phyloP scores from a whole-genome alignment of 2,113 vertebrate species.

The Herpetotheres cachinnans region DNA sequence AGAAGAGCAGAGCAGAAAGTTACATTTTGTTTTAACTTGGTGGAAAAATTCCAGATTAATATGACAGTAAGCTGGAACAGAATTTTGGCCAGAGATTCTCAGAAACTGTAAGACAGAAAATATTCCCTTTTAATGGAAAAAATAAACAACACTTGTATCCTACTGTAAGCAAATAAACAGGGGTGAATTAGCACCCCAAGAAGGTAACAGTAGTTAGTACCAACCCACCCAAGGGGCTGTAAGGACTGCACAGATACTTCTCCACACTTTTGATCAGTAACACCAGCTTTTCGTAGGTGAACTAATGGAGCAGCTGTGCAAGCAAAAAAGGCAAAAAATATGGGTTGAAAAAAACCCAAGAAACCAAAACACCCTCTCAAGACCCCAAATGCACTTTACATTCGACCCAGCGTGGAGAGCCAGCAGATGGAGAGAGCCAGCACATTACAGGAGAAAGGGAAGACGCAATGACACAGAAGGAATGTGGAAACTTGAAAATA shows the following conservation, averaged over 20 bases:
- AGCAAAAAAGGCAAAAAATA: not conserved
- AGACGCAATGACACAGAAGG: conserved; percentile 10
- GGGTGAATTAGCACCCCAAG: not conserved
- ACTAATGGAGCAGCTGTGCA: not conserved
- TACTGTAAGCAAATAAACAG: not conserved
- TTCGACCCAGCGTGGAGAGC: not conserved
- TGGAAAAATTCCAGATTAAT: not conserved
- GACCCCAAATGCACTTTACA: not conserved
- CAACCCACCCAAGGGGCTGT: not conserved
- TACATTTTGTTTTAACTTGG: not conserved
- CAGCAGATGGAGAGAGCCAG: not conserved
- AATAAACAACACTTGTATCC: not conserved
- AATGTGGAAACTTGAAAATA: conserved; percentile 42
- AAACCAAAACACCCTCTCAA: not conserved
- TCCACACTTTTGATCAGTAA: not conserved
- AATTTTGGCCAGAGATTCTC: not conserved
- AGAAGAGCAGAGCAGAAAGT: not conserved
- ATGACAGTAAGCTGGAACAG: not conserved
- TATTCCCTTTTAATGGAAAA: not conserved
- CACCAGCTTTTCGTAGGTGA: not conserved
- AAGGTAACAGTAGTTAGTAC: not conserved
- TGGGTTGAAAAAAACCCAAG: not conserved
- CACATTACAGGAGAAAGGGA: not conserved
- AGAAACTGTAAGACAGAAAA: not conserved
- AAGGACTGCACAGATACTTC: not conserved